Percentiles rank a stretch among this genome's conserved stretches.
Evolutionary conservation across 92 coral and sea anemone species (phyloP).

Genomic region (Parazoanthus swiftii): DNA sequence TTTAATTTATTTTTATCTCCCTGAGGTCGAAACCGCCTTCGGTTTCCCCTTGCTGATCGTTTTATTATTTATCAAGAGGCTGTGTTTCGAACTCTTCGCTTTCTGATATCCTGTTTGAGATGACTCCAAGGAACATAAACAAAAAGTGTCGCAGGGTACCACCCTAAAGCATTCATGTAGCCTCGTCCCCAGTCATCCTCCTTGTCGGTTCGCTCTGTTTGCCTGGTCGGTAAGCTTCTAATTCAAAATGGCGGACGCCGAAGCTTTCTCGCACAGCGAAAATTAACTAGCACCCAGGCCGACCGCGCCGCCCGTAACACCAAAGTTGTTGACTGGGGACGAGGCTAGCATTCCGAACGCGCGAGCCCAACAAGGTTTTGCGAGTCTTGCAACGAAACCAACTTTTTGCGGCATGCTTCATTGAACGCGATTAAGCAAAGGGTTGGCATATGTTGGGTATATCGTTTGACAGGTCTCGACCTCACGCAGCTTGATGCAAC

Average conservation of each 20-base stretch:
- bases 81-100: neutral
- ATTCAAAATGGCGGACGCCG: no score
- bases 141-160: neutral
- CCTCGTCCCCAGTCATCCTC: no score
- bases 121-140: neutral
- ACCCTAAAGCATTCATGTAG: no score
- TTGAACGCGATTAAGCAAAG: neutral
- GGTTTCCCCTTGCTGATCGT: neutral
- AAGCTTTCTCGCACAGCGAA: no score
- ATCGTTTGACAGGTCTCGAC: neutral
- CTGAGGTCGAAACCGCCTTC: slow-evolving; percentile 6
- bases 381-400: neutral
- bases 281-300: no score
- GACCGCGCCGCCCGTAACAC: no score
- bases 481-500: no score
- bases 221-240: no score
- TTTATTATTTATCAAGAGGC: neutral
- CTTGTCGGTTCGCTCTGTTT: no score
- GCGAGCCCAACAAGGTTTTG: neutral
- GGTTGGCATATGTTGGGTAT: neutral
- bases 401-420: neutral
- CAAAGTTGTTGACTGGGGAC: neutral
- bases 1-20: neutral
- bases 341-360: neutral
- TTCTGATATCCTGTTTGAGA: neutral